phyloP scores from a whole-genome alignment of 1,140 invertebrate species.

The Oscheius sp. region DNA sequence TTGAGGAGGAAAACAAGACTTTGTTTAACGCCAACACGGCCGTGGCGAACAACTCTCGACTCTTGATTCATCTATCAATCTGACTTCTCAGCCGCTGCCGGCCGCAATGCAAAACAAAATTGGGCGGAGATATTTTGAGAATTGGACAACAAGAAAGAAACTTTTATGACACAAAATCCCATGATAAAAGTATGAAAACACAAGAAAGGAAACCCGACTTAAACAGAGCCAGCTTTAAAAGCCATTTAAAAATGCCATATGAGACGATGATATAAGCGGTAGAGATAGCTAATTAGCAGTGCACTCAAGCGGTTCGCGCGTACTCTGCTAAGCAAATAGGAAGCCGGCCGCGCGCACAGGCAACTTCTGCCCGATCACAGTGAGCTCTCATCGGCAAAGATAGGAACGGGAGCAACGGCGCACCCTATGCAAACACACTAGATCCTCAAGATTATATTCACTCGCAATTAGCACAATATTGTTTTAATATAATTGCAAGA shows the following conservation, averaged over 20 bases:
- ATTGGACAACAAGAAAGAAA: too few relatives aligned
- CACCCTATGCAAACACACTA: too few relatives aligned
- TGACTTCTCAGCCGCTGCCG: background rate
- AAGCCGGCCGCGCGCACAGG: conserved; percentile 7
- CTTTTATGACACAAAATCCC: too few relatives aligned
- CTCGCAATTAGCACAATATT: too few relatives aligned
- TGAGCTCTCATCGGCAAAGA: background rate
- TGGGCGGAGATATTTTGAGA: background rate
- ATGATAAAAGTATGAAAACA: too few relatives aligned
- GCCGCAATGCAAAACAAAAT: background rate
- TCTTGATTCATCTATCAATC: background rate
- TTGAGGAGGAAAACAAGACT: too few relatives aligned
- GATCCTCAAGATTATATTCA: too few relatives aligned
- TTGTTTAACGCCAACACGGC: conserved; percentile 10
- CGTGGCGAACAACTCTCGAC: conserved; percentile 5
- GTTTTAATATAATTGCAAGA: too few relatives aligned
- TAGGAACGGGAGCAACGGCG: background rate
- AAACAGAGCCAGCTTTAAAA: too few relatives aligned
- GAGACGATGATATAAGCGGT: background rate
- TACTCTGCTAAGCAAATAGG: conserved; percentile 10
- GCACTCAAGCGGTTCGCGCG: conserved; percentile 9
- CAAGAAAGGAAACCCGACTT: too few relatives aligned
- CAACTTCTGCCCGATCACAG: conserved; percentile 1
- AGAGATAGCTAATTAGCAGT: conserved; percentile 8
- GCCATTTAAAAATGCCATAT: background rate